Evolutionary conservation across 92 coral and sea anemone genomes (phyloP), one percentile per base, ranked within the genome.

Genomic region (Umimayanthus kanabou): DNA sequence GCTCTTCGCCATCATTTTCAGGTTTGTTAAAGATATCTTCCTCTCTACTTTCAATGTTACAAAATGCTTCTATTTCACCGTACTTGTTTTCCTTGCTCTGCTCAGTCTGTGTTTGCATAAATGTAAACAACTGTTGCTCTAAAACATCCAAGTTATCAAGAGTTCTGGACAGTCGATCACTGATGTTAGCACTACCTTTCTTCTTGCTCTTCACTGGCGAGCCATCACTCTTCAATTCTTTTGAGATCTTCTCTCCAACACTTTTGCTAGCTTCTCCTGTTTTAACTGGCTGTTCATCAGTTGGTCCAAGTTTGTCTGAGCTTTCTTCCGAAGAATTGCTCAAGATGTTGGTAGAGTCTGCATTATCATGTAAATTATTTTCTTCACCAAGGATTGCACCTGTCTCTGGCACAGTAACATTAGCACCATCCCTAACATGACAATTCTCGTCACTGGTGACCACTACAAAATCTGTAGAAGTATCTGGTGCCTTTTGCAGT

Each of bases 141-240:
- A 95, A 74, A 26, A 90, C 94, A 25, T 89, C 95, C 47, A 95
- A 89, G 74, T 86, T 90, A 43, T 88, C 92, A 66, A 95, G 91
- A n/a, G 96, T 95, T 67, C 67, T 84, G 23, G 98, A 93, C 25
- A 95, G 81, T 30, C 94, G 94, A 67, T 87, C 87, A 50, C 81
- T 79, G 14, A 79, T 70, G 53, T 78, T 43, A 18, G 1, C 16
- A 20, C 30, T 76, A 26, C 25, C 33, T 20, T 77, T 80, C 29
- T 83, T 71, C 61, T 58, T 55, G 16, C 15, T 8, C 20, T 74
- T 81, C n/a, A 39, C 79, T 16, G 65, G 10, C 3, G 25, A 39
- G 22, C 42, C 58, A 6, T 20, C 74, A 33, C 43, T 39, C 23
- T 71, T 28, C 42, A 26, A 49, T 45, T 47, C 28, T 4, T 57